Evolutionary conservation across 1,140 invertebrate genomes (phyloP).

Genomic region (Lordiphosa mommai): DNA sequence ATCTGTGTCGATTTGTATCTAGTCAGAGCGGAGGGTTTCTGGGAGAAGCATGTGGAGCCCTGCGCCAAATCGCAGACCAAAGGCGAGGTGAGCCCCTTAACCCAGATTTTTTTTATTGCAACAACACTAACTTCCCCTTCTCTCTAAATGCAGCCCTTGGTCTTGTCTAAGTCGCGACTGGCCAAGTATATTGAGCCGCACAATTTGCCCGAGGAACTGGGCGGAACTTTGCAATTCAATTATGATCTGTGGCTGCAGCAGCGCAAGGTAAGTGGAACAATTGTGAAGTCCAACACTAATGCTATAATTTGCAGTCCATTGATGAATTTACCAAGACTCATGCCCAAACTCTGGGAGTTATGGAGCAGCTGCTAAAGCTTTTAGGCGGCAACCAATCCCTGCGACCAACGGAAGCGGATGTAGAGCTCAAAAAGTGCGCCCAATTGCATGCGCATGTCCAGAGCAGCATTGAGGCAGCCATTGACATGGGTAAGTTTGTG

Average conservation of each 20-base stretch:
- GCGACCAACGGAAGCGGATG: conserved; percentile 80
- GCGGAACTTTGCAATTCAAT: conserved; percentile 88
- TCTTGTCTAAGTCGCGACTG: conserved; percentile 84
- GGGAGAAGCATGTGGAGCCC: conserved; percentile 88
- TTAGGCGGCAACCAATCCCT: conserved; percentile 79
- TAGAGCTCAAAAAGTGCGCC: conserved; percentile 79
- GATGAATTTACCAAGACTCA: conserved; percentile 83
- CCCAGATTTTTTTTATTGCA: background rate
- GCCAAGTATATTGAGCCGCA: conserved; percentile 85
- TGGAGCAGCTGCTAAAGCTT: conserved; percentile 81
- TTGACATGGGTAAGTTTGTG: conserved; percentile 74
- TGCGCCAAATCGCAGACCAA: conserved; percentile 84
- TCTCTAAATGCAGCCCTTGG: conserved; percentile 82
- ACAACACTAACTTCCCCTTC: background rate
- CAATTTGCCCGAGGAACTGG: conserved; percentile 90
- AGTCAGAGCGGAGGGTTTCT: conserved; percentile 86
- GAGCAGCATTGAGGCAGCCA: conserved; percentile 60
- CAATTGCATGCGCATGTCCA: conserved; percentile 80
- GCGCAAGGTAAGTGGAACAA: conserved; percentile 84
- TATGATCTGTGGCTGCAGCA: conserved; percentile 91
- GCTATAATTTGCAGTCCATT: conserved; percentile 81
- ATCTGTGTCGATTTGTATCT: conserved; percentile 83
- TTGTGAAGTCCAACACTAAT: background rate
- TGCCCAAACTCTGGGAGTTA: conserved; percentile 80
- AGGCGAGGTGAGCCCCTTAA: conserved; percentile 81